phyloP scores from a whole-genome alignment of 2,113 vertebrate species.

The Galeopterus variegatus region DNA sequence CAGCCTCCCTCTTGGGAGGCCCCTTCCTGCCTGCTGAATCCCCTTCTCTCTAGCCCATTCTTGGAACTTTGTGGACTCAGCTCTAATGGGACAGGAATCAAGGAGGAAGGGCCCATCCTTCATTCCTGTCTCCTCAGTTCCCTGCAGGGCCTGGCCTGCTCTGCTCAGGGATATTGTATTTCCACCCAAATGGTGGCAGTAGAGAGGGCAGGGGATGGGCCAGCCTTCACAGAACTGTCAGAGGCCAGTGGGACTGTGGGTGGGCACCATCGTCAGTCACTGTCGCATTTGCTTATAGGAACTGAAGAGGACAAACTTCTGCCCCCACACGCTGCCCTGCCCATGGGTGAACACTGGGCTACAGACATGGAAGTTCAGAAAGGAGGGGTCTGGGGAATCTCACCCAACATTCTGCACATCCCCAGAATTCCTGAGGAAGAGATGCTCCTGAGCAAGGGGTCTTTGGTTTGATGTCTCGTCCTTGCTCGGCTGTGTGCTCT shows the following conservation, averaged over 20 bases:
- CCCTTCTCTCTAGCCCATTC: neutral
- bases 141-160: neutral
- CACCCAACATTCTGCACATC: neutral
- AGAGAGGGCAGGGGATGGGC: neutral
- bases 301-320: neutral
- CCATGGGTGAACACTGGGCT: neutral
- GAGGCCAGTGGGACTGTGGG: neutral
- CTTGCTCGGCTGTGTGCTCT: neutral
- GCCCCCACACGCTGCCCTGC: neutral
- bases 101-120: neutral
- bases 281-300: neutral
- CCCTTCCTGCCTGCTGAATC: neutral
- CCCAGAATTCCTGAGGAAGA: neutral
- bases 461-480: too few relatives aligned
- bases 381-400: neutral
- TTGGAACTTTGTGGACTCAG: neutral
- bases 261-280: rapidly evolving
- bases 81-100: neutral
- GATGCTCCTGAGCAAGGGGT: neutral
- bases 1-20: neutral
- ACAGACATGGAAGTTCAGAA: neutral
- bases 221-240: neutral
- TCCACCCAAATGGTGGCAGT: neutral
- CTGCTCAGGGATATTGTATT: neutral
- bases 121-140: neutral